Percentiles rank a stretch among this genome's conserved stretches.
Conservation (phyloP, 2,888 invertebrate genomes). For the Ennomos fuscantarius region DNA sequence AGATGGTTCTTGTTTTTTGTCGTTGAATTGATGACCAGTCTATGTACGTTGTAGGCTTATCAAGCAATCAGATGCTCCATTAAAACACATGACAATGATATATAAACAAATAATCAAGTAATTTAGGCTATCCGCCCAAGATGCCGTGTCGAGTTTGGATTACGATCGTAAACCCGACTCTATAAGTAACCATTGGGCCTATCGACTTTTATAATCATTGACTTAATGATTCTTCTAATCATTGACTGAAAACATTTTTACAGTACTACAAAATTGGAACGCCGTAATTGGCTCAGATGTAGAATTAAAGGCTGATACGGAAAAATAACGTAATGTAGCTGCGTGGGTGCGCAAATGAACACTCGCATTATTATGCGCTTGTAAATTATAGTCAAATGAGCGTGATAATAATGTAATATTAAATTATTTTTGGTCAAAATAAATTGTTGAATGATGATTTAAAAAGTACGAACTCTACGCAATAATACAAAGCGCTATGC, state of each 20-base stretch:
- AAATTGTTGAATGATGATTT: no score
- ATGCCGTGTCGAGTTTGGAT: conserved; percentile 27
- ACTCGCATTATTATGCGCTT: not conserved
- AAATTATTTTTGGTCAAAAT: no score
- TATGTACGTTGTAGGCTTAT: conserved; percentile 19
- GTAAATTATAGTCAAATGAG: no score
- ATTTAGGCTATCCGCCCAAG: conserved; percentile 21
- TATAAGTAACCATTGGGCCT: conserved; percentile 24
- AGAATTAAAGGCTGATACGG: not conserved
- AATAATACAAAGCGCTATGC: no score
- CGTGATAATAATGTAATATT: no score
- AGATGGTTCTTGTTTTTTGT: conserved; percentile 21
- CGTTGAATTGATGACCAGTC: conserved; percentile 14
- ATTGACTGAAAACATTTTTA: conserved; percentile 25
- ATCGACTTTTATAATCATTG: conserved; percentile 29
- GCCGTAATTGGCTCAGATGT: conserved; percentile 7
- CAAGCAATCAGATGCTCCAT: conserved; percentile 24
- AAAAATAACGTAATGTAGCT: not conserved
- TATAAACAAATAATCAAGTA: conserved; percentile 29
- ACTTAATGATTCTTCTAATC: conserved; percentile 22
- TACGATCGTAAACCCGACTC: conserved; percentile 26
- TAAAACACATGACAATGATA: conserved; percentile 26
- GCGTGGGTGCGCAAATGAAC: not conserved
- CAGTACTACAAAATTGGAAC: conserved; percentile 3
- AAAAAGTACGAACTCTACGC: no score